Conservation (phyloP, 1,140 invertebrate species). For the Drosophila neocordata region DNA sequence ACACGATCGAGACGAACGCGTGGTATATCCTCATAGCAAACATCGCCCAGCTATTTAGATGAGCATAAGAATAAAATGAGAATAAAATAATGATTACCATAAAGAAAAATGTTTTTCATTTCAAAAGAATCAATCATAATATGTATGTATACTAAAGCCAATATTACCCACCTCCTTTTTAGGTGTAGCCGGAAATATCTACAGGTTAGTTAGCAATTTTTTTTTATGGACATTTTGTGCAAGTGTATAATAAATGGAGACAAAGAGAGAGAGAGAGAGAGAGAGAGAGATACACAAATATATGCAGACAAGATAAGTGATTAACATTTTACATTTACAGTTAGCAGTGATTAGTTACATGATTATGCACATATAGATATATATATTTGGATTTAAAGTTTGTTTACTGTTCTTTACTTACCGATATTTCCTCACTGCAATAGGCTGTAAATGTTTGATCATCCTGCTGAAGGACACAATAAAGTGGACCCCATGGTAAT, state of each 20-base stretch:
- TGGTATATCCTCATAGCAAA: constrained; percentile 79
- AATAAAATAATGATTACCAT: too few relatives aligned
- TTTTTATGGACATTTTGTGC: constrained; percentile 28
- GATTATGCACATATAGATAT: not conserved
- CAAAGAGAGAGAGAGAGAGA: constrained; percentile 22
- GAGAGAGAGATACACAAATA: constrained; percentile 43
- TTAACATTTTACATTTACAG: constrained; percentile 25
- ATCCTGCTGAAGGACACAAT: constrained; percentile 93
- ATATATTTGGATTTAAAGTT: not conserved
- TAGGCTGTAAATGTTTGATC: constrained; percentile 93
- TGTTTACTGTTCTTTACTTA: constrained; percentile 73
- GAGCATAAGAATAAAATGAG: not conserved
- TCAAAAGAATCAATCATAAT: not conserved
- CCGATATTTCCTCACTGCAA: constrained; percentile 93
- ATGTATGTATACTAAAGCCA: not conserved
- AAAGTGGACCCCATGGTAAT: constrained; percentile 92
- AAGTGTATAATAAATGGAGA: constrained; percentile 44
- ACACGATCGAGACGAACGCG: constrained; percentile 78
- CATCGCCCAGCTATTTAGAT: constrained; percentile 69
- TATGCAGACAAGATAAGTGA: constrained; percentile 49
- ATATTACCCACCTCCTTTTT: constrained; percentile 80
- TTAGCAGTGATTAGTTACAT: constrained; percentile 15
- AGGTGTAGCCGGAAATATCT: constrained; percentile 82
- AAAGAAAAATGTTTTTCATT: too few relatives aligned
- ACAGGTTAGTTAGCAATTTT: constrained; percentile 51